A percentile compares a stretch with the other conserved stretches of the same genome.
These are phyloP conservation scores for Brachionus rotundiformis DNA, from an alignment of 1,140 invertebrate species.

Conservation along the genomic window DNA sequence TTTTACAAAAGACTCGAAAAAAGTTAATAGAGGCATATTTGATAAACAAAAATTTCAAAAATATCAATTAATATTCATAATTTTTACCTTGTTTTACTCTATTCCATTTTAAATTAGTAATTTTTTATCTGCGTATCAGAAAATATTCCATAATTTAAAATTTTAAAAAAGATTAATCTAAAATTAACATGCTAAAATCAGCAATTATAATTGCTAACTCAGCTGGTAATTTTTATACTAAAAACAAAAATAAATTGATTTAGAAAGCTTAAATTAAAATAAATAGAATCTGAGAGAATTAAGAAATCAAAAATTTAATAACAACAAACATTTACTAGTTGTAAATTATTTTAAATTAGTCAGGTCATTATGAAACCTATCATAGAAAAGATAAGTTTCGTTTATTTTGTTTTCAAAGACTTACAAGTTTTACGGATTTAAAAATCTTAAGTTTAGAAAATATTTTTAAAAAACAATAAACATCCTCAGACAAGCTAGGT, in stretches of 20 bases:
- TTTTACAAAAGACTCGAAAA: not conserved
- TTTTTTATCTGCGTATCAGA: not conserved
- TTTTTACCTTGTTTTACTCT: not conserved
- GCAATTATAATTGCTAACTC: not conserved
- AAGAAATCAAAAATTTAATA: not conserved
- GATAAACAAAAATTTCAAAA: too few relatives aligned
- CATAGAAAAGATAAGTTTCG: not conserved
- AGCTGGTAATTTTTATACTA: not conserved
- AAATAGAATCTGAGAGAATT: not conserved
- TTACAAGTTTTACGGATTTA: too few relatives aligned
- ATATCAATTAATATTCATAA: not conserved
- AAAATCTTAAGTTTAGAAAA: too few relatives aligned
- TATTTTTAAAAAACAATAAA: too few relatives aligned
- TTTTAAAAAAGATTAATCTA: not conserved
- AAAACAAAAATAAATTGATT: not conserved
- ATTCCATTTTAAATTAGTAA: not conserved
- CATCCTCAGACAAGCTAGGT: too few relatives aligned
- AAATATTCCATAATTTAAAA: not conserved
- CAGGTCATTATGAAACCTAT: not conserved
- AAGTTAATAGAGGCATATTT: too few relatives aligned
- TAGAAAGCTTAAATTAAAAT: not conserved
- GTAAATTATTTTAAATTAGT: not conserved
- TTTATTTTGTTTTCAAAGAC: too few relatives aligned
- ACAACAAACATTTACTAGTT: too few relatives aligned
- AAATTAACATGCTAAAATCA: not conserved